Evolutionary conservation across 2,113 vertebrate species (phyloP).

Genomic region (Actenoides lindsayi): DNA sequence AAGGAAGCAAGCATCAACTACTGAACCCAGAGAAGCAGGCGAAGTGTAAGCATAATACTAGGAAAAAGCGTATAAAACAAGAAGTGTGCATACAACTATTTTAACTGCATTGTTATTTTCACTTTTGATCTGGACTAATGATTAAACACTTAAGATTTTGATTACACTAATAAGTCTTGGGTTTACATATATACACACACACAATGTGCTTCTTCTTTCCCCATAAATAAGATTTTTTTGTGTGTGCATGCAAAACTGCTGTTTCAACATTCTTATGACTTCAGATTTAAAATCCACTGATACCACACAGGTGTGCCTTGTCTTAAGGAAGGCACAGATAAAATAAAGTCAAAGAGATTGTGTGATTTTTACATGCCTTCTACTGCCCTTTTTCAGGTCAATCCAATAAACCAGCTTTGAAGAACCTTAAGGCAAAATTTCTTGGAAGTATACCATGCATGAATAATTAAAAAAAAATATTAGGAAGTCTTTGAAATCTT

Average conservation of each 20-base stretch:
- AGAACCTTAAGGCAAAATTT: neutral
- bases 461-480: neutral
- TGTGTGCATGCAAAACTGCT: rapidly evolving
- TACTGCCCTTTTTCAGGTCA: neutral
- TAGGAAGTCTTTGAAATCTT: neutral
- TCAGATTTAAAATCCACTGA: neutral
- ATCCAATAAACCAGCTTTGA: neutral
- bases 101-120: neutral
- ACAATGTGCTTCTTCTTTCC: neutral
- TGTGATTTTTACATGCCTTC: neutral
- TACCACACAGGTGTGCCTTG: neutral
- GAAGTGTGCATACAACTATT: rapidly evolving
- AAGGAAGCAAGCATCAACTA: neutral
- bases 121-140: neutral
- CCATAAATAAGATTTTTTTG: neutral
- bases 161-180: neutral
- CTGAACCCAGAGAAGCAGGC: neutral
- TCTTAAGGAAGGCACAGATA: neutral
- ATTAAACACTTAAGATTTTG: neutral
- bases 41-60: neutral
- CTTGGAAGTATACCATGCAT: neutral
- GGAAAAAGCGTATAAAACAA: neutral
- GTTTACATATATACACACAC: neutral
- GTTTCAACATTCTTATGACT: neutral
- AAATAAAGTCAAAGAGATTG: neutral